These are phyloP conservation scores for Petrophora chlorosata DNA, from an alignment of 2,888 invertebrate genomes.

Conservation along the genomic window DNA sequence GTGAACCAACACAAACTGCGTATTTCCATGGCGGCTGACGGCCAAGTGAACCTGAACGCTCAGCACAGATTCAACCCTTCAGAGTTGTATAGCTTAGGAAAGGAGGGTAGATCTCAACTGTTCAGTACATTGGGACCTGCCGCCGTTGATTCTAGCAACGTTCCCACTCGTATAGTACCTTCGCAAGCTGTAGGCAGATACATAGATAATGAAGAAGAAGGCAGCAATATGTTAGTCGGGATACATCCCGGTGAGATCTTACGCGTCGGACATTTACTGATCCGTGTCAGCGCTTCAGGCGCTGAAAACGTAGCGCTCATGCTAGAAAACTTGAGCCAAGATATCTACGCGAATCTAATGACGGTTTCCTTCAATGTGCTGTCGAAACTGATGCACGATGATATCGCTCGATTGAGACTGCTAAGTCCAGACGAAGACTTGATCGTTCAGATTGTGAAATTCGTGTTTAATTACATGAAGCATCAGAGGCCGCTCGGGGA, in stretches of 20 bases:
- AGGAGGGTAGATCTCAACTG: conserved; percentile 59
- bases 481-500: conserved; percentile 68
- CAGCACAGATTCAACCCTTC: conserved; percentile 72
- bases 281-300: conserved; percentile 65
- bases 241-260: conserved; percentile 72
- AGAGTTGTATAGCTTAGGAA: conserved; percentile 60
- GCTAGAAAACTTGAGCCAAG: conserved; percentile 66
- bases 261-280: conserved; percentile 61
- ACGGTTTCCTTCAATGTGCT: conserved; percentile 67
- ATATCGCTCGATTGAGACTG: conserved; percentile 62
- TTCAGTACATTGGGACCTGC: conserved; percentile 66
- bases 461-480: conserved; percentile 73
- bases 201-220: conserved; percentile 52
- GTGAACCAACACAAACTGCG: conserved; percentile 77
- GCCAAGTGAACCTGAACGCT: conserved; percentile 70
- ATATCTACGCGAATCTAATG: conserved; percentile 68
- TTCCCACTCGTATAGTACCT: conserved; percentile 55
- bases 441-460: conserved; percentile 69
- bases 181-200: conserved; percentile 49
- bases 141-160: conserved; percentile 51
- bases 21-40: conserved; percentile 76
- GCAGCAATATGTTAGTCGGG: conserved; percentile 53
- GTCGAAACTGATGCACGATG: conserved; percentile 61
- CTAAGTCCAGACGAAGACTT: conserved; percentile 73
- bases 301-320: conserved; percentile 64